Base-by-base conservation (phyloP, 2,888 invertebrate genomes). In the Tillus elongatus region DNA sequence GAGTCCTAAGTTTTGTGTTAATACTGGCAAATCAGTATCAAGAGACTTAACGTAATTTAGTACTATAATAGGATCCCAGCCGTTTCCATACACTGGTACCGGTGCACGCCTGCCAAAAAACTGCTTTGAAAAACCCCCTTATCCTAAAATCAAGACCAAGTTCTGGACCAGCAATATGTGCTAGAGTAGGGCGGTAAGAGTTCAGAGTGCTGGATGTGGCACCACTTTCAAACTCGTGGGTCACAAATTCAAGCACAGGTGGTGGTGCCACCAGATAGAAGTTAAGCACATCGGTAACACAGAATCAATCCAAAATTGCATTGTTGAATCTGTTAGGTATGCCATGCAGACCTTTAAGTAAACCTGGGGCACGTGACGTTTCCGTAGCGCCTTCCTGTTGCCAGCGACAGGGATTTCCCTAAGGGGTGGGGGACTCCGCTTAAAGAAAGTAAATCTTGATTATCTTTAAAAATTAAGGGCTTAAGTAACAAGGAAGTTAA, bases 401-500 rank as follows among this genome's bases (percentile, higher is more conserved):
- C n/a, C n/a, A n/a, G n/a, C n/a, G n/a, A n/a, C n/a, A n/a, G n/a
- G n/a, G 6, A 19, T 19, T 19, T n/a, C 24, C n/a, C 6, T n/a
- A 6, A 19, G 6, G 6, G n/a, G 24, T 6, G 24, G 6, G n/a
- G n/a, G 6, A 6, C n/a, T 19, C 24, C 6, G 24, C 24, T n/a
- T 8, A 19, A 19, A n/a, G n/a, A 19, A 19, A 19, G 24, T 6
- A 19, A n/a, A 19, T 19, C 6, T 8, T n/a, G n/a, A 8, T 19
- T 8, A n/a, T 8, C 24, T 19, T 19, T 19, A 19, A 19, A 19
- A 19, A 19, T 19, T n/a, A 19, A n/a, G 6, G 24, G 24, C 6
- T 19, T 19, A 19, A 19, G 6, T 19, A 19, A 19, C 24, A 19
- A n/a, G 6, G 6, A 8, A 6, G 24, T 19, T 35, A 51, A 54